Conservation (phyloP, 2,113 vertebrate genomes). For the Lophochroa leadbeateri region DNA sequence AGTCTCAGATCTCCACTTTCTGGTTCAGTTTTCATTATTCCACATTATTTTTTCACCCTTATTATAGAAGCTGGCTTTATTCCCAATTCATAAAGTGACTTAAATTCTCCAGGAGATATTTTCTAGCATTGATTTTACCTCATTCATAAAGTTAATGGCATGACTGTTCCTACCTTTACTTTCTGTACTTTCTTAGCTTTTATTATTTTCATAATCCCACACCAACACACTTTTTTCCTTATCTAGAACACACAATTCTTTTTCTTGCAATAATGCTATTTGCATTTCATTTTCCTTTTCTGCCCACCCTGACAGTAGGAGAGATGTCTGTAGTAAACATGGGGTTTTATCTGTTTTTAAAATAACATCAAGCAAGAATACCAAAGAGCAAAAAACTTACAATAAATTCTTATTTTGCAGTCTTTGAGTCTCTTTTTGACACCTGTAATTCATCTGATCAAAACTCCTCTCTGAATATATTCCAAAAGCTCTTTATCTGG, state of each 20-base stretch:
- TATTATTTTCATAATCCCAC: neutral
- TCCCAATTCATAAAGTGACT: constrained; percentile 39
- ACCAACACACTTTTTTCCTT: neutral
- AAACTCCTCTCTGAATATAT: neutral
- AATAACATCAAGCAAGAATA: neutral
- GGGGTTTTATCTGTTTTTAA: neutral
- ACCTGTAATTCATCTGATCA: neutral
- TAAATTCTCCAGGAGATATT: neutral
- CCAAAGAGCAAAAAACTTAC: neutral
- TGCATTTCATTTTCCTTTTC: neutral
- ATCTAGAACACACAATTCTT: neutral
- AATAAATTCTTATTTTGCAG: neutral
- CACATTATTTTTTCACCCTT: constrained; percentile 7
- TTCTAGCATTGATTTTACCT: constrained; percentile 45
- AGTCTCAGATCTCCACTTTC: neutral
- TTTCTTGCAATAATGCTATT: neutral
- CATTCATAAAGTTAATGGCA: neutral
- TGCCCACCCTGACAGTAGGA: neutral
- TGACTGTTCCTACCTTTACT: neutral
- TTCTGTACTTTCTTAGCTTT: neutral
- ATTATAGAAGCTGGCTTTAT: constrained; percentile 37
- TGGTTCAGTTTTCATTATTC: constrained; percentile 16
- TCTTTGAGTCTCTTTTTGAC: neutral
- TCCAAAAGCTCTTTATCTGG: neutral
- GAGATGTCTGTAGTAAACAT: neutral